Base-by-base conservation (phyloP, 2,888 invertebrate species). In the Alviniconcha strummeri region DNA sequence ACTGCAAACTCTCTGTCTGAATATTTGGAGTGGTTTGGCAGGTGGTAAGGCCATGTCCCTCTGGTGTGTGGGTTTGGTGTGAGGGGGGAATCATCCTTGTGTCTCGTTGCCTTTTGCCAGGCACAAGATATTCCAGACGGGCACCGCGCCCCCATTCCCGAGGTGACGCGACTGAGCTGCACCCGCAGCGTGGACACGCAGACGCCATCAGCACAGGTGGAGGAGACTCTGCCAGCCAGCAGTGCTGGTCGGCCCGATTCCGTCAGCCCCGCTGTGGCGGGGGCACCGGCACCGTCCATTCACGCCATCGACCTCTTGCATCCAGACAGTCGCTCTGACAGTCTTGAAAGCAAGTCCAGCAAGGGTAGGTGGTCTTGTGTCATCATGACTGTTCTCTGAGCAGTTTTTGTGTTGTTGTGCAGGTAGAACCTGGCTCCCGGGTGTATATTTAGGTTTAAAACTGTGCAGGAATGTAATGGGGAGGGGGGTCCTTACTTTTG, bases 141-240 rank as follows among this genome's bases (percentile, higher is more conserved):
- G 17, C 97, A 97, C 92, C 95, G 97, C 86, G 97, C 97, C 15
- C 97, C 97, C 5, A 94, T 97, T 84, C 96, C 97, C 7, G 97
- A 97, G 91, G 78, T 88, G 36, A 95, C 96, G 87, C 86, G 88
- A 36, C 94, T 94, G 54, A 90, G 89, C 86, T 88, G 89, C 76
- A 95, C 95, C 80, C 95, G 97, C 86, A 96, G 96, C 84, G 96
- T 97, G 85, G 96, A 97, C 93, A 97, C 97, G 17, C 97, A 97
- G 94, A 97, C 97, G 17, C 97, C 97, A 54, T 96, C 96, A 85
- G 91, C 91, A 7, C 88, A 86, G 80, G 84, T 89, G 77, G 86
- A 86, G 77, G 86, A 87, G 9, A 84, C 84, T n/a, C 87, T 85
- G 67, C 83, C 84, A 8, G 83, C 88, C 57, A 83, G 88, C 71